Evolutionary conservation across 2,888 invertebrate species (phyloP), one percentile per base, ranked within the genome.

Genomic region (Fragum fragum): DNA sequence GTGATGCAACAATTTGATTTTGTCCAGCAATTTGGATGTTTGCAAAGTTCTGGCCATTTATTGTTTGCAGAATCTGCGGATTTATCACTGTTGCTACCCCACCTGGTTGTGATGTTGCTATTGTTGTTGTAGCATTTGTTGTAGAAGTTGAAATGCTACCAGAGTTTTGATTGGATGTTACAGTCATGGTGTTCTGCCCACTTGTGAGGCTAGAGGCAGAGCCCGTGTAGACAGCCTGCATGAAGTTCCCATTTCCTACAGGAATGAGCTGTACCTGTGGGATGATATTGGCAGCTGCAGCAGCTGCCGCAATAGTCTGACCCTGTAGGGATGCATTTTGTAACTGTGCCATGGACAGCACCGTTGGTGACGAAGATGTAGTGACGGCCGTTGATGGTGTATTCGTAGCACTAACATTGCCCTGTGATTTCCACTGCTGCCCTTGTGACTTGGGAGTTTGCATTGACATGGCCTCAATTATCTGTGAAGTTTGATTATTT

Each of bases 1-100:
- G 89, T n/a, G 90, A 63, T 71, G 87, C 89, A n/a, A 90, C 76
- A 6, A 92, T 80, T 75, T 90, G 91, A 63, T 87, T 87, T 53
- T 91, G 91, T 28, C 88, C 88, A 11, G 88, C 86, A 57, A 89
- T 75, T 73, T 90, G 89, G 63, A 89, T 79, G 66, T 84, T 87
- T 21, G 83, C 85, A 66, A 92, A 83, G 39, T 82, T 87, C 70
- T 91, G 91, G 9, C 86, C 88, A 55, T 86, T 85, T 18, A 91
- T 57, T n/a, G 86, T 81, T 53, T 90, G 90, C 18, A 91, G 70
- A 26, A 91, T 70, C 70, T 90, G 91, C 36, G 90, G 90, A 14
- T 86, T 87, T 11, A 88, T 42, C 11, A 87, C 76, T 73, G 81
- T 84, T 11, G 81, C 74, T 16, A 85, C 52, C 18, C 72, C 73